These are phyloP conservation scores for Ceratothoa steindachneri DNA, from an alignment of 2,888 invertebrate genomes.

Conservation along the genomic window DNA sequence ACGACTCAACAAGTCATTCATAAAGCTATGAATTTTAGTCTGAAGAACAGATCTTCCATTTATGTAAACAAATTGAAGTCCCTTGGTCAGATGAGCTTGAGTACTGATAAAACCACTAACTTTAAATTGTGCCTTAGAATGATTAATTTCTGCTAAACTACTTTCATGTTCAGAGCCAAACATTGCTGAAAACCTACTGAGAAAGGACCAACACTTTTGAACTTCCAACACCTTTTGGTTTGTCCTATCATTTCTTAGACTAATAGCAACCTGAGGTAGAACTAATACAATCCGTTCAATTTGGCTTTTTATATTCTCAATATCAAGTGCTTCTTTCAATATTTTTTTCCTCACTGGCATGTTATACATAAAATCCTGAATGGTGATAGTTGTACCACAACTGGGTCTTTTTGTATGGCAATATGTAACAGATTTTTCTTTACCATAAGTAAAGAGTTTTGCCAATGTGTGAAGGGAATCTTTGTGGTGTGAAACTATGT, in stretches of 20 bases:
- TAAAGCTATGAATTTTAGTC: conserved; percentile 57
- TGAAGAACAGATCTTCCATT: conserved; percentile 61
- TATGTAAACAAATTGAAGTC: conserved; percentile 63
- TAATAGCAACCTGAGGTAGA: conserved; percentile 63
- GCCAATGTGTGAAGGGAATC: conserved; percentile 58
- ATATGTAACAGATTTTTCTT: conserved; percentile 53
- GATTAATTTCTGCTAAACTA: conserved; percentile 53
- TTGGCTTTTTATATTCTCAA: conserved; percentile 60
- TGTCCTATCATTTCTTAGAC: conserved; percentile 64
- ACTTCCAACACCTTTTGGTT: conserved; percentile 62
- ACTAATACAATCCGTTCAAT: conserved; percentile 64
- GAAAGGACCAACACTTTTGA: conserved; percentile 59
- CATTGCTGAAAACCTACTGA: conserved; percentile 58
- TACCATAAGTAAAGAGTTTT: conserved; percentile 59
- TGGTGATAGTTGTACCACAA: conserved; percentile 68
- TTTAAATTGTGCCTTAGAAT: conserved; percentile 56
- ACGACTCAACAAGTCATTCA: conserved; percentile 54
- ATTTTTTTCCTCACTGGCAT: conserved; percentile 62
- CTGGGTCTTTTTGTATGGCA: conserved; percentile 58
- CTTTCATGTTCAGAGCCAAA: conserved; percentile 55
- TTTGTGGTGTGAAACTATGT: conserved; percentile 60
- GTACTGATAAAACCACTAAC: conserved; percentile 61
- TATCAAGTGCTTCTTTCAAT: conserved; percentile 58
- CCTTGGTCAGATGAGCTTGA: conserved; percentile 55
- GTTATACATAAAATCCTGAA: conserved; percentile 64